A percentile compares a stretch with the other conserved stretches of the same genome.
These are phyloP conservation scores for Drosophila erecta DNA, from an alignment of 1,140 invertebrate genomes.

Conservation along the genomic window DNA sequence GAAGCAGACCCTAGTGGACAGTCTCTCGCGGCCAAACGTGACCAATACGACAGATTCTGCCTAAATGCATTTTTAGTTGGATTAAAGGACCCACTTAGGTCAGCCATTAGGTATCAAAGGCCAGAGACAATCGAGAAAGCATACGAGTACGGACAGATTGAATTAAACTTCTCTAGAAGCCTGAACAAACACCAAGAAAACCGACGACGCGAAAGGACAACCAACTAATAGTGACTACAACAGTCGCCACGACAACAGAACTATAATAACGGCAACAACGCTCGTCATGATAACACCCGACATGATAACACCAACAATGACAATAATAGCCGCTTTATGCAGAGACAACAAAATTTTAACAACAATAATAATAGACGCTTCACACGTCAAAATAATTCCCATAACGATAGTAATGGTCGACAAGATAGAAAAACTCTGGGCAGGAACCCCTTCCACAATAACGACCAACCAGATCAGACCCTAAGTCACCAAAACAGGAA, in stretches of 20 bases:
- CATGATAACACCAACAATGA: conserved; percentile 4
- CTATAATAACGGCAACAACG: conserved; percentile 27
- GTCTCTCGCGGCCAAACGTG: not conserved
- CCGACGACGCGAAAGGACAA: conserved; percentile 2
- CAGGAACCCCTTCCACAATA: not conserved
- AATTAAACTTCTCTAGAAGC: not conserved
- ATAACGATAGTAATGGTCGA: not conserved
- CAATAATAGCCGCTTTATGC: conserved; percentile 2
- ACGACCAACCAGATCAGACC: not conserved
- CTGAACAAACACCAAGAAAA: no score
- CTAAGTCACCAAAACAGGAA: not conserved
- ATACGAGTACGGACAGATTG: not conserved
- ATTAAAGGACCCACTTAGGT: conserved; percentile 10
- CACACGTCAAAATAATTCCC: not conserved
- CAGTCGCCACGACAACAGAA: conserved; percentile 21
- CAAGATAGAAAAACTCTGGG: not conserved
- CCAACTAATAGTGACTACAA: conserved; percentile 16
- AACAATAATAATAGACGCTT: conserved; percentile 1
- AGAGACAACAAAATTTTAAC: conserved; percentile 3
- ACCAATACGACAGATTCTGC: conserved; percentile 3
- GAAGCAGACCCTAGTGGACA: conserved; percentile 1
- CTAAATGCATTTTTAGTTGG: conserved; percentile 20
- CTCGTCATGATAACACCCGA: conserved; percentile 15
- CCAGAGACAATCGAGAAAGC: not conserved
- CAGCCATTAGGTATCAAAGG: not conserved